Conservation (phyloP, 2,888 invertebrate genomes). For the Catonia carolina region DNA sequence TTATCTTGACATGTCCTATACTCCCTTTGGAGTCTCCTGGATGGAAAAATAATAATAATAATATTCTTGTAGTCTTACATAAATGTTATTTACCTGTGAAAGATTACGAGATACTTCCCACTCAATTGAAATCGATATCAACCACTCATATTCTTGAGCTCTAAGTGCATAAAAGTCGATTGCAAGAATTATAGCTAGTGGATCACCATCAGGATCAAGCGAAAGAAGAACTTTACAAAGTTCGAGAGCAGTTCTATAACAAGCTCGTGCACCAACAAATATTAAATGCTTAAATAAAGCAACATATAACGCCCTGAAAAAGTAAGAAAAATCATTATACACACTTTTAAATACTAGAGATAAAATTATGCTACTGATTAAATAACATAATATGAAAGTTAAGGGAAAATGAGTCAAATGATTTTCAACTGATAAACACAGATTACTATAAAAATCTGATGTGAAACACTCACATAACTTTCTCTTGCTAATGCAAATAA, state of each 20-base stretch:
- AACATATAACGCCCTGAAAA: slow-evolving; percentile 63
- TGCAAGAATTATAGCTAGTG: slow-evolving; percentile 65
- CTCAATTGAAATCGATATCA: slow-evolving; percentile 41
- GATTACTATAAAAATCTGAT: too few species aligned
- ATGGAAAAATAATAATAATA: too few species aligned
- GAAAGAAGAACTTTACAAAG: slow-evolving; percentile 75
- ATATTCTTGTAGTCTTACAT: too few species aligned
- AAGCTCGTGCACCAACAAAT: slow-evolving; percentile 71
- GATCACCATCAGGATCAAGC: slow-evolving; percentile 68
- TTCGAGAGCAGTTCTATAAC: slow-evolving; percentile 80
- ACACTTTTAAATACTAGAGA: background rate
- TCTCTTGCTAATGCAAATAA: too few species aligned
- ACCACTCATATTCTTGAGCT: slow-evolving; percentile 65
- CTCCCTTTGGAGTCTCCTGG: too few species aligned
- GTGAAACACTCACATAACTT: too few species aligned
- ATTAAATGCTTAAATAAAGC: slow-evolving; percentile 74
- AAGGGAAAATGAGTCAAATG: slow-evolving; percentile 4
- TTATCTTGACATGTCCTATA: too few species aligned
- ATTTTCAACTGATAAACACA: background rate
- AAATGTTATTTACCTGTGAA: slow-evolving; percentile 33
- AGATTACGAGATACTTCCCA: slow-evolving; percentile 35
- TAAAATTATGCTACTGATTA: background rate
- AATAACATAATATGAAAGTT: background rate
- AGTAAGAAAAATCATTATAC: background rate
- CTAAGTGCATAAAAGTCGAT: slow-evolving; percentile 79